Evolutionary conservation across 2,797 vertebrate species (phyloP).

Genomic region (Vireo griseus): DNA sequence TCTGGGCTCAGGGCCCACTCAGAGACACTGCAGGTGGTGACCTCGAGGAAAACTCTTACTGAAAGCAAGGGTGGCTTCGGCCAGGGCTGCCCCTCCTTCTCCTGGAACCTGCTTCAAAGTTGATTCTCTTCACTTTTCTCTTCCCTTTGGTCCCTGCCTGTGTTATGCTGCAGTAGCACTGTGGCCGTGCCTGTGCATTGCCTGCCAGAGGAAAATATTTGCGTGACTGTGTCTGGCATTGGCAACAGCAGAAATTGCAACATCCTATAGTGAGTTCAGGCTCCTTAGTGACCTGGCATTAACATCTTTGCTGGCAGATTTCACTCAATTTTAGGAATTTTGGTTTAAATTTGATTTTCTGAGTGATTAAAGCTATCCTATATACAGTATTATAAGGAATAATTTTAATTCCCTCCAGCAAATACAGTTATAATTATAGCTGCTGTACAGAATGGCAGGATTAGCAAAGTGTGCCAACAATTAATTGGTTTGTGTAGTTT

Average conservation of each 20-base stretch:
- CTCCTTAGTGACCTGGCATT: neutral
- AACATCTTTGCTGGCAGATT: neutral
- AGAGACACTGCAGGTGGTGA: neutral
- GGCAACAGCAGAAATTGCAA: neutral
- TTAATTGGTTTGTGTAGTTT: neutral
- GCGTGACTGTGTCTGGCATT: neutral
- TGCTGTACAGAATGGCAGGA: neutral
- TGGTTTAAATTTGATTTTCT: neutral
- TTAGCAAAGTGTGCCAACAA: neutral
- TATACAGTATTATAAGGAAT: neutral
- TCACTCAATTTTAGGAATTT: neutral
- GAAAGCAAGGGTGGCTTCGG: neutral
- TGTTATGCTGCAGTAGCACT: neutral
- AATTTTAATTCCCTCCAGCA: neutral
- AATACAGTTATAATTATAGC: neutral
- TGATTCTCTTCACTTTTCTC: neutral
- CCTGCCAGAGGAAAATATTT: neutral
- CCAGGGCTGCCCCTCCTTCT: neutral
- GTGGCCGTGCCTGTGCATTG: neutral
- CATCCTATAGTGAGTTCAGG: neutral
- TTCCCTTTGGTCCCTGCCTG: neutral
- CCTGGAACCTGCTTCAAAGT: neutral
- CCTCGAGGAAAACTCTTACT: neutral
- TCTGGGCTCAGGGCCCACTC: neutral
- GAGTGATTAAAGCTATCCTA: neutral